Conservation (phyloP, 2,888 invertebrate species). For the Drosophila anceps region DNA sequence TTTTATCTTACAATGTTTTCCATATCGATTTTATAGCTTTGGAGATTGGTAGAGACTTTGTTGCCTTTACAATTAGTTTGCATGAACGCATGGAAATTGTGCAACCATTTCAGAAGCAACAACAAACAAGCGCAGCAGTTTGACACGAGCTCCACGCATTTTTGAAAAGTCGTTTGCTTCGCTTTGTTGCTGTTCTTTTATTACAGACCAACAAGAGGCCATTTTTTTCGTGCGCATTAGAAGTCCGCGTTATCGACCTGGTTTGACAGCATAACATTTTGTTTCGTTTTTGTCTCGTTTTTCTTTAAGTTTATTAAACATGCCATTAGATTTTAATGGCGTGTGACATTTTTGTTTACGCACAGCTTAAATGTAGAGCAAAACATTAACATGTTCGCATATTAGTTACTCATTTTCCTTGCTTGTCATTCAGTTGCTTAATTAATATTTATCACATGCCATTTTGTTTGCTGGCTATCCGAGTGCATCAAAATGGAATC, state of each 20-base stretch:
- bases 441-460: slow-evolving; percentile 68
- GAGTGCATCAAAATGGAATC: slow-evolving; percentile 45
- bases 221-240: slow-evolving; percentile 41
- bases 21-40: slow-evolving; percentile 65
- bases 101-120: slow-evolving; percentile 42
- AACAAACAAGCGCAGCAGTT: slow-evolving; percentile 22
- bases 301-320: slow-evolving; percentile 49
- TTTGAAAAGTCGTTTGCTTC: slow-evolving; percentile 66
- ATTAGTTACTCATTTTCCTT: slow-evolving; percentile 59
- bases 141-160: slow-evolving; percentile 45
- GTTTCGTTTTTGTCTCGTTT: slow-evolving; percentile 44
- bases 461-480: slow-evolving; percentile 19
- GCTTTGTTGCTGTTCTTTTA: slow-evolving; percentile 41
- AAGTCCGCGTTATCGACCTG: slow-evolving; percentile 62
- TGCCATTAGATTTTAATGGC: slow-evolving; percentile 69
- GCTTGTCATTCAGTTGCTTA: slow-evolving; percentile 63
- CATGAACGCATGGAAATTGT: slow-evolving; percentile 68
- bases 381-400: slow-evolving; percentile 66
- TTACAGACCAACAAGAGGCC: slow-evolving; percentile 25
- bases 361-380: slow-evolving; percentile 62
- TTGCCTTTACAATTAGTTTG: slow-evolving; percentile 67
- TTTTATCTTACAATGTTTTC: slow-evolving; percentile 27
- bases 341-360: slow-evolving; percentile 70
- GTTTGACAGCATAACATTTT: slow-evolving; percentile 57
- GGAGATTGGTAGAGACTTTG: slow-evolving; percentile 52